Percentiles rank a stretch among this genome's conserved stretches.
These are phyloP conservation scores for Herminia tarsipennalis DNA, from an alignment of 2,888 invertebrate species.

Conservation along the genomic window DNA sequence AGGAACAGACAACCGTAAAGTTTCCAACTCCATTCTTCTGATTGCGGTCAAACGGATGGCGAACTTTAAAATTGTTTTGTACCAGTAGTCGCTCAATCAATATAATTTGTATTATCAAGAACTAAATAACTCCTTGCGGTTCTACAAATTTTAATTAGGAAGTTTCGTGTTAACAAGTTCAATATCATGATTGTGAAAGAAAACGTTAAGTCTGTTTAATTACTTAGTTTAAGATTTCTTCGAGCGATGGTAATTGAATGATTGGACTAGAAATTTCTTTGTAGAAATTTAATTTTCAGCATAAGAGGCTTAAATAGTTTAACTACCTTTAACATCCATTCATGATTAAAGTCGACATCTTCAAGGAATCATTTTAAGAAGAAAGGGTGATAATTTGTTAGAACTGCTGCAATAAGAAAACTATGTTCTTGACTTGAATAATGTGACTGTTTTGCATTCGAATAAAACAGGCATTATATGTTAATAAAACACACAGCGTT, in stretches of 20 bases:
- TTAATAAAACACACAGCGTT: too few relatives aligned
- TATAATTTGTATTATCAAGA: conserved; percentile 33
- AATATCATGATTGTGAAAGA: conserved; percentile 13
- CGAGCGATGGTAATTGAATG: conserved; percentile 22
- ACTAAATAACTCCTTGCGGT: conserved; percentile 19
- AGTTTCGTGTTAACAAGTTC: conserved; percentile 26
- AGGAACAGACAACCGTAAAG: conserved; percentile 28
- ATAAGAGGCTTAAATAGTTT: conserved; percentile 4
- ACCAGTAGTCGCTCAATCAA: conserved; percentile 22
- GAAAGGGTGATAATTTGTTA: too few relatives aligned
- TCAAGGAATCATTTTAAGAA: too few relatives aligned
- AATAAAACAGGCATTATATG: too few relatives aligned
- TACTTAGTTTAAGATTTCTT: conserved; percentile 32
- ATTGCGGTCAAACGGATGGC: conserved; percentile 37
- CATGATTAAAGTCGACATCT: too few relatives aligned
- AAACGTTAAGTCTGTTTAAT: conserved; percentile 27
- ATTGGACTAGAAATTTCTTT: conserved; percentile 7
- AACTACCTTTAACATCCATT: too few relatives aligned
- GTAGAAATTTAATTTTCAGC: neutral
- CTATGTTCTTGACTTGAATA: too few relatives aligned
- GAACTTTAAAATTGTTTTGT: conserved; percentile 42
- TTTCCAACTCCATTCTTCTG: conserved; percentile 38
- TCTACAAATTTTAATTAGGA: conserved; percentile 16
- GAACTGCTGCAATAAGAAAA: too few relatives aligned
- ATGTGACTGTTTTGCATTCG: too few relatives aligned